phyloP scores from a whole-genome alignment of 1,140 invertebrate genomes.

The Apis laboriosa region DNA sequence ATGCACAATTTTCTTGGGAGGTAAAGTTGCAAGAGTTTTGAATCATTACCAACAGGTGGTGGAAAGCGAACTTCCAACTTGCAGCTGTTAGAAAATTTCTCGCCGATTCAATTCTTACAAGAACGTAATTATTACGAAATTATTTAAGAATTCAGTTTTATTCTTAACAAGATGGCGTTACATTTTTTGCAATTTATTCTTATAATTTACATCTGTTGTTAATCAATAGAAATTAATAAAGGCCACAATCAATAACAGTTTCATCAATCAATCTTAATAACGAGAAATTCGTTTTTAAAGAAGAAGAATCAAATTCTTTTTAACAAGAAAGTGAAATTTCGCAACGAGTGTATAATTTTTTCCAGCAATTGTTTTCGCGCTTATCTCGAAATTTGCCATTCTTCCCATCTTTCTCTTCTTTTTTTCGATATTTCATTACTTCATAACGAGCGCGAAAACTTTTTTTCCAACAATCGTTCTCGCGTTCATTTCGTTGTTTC shows the following conservation, averaged over 20 bases:
- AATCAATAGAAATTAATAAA: neutral
- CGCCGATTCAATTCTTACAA: neutral
- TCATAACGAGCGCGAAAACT: neutral
- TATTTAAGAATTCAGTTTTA: neutral
- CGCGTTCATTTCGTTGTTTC: too few species aligned
- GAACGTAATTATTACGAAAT: neutral
- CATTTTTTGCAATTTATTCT: neutral
- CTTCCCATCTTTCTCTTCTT: neutral
- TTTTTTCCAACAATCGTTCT: too few species aligned
- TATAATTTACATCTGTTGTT: neutral
- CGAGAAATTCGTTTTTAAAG: too few species aligned
- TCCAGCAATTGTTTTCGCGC: neutral
- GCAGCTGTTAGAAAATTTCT: neutral
- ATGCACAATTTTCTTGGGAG: neutral
- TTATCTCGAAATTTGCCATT: neutral
- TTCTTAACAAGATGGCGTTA: neutral
- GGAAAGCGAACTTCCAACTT: neutral
- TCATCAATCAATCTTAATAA: neutral
- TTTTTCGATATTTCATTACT: neutral
- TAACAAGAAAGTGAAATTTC: neutral
- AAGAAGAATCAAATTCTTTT: neutral
- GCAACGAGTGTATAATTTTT: neutral
- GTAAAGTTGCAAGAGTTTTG: neutral
- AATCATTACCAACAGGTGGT: slow-evolving; percentile 15
- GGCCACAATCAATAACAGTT: neutral